A percentile compares a stretch with the other conserved stretches of the same genome.
phyloP scores from a whole-genome alignment of 1,140 invertebrate species.

The Caenorhabditis elegans region DNA sequence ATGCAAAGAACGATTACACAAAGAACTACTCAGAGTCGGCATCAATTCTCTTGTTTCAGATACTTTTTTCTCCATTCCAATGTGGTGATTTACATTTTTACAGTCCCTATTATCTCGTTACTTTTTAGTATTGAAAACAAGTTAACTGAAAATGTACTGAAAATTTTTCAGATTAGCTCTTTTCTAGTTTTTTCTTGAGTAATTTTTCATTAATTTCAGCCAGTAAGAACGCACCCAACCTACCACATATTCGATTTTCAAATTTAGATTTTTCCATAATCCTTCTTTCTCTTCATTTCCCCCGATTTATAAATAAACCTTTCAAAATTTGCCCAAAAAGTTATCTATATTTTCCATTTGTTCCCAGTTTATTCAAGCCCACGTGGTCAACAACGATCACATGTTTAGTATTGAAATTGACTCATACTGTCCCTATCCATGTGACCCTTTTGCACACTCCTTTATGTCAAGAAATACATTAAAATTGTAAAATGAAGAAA shows the following conservation, averaged over 20 bases:
- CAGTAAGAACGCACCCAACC: too few species aligned
- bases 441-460: background rate
- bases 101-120: too few species aligned
- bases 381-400: constrained; percentile 20
- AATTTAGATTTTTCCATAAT: too few species aligned
- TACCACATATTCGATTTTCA: too few species aligned
- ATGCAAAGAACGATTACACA: background rate
- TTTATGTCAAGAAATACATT: background rate
- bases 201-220: too few species aligned
- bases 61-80: background rate
- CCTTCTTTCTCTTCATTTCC: too few species aligned
- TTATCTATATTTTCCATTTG: background rate
- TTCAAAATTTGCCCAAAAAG: background rate
- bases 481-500: background rate
- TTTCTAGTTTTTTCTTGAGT: too few species aligned
- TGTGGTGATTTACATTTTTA: too few species aligned
- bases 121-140: too few species aligned
- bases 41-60: background rate
- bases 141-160: too few species aligned
- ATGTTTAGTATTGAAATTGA: background rate
- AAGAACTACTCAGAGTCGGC: constrained; percentile 10
- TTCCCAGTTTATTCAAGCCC: constrained; percentile 7
- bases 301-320: background rate
- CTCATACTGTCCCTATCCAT: constrained; percentile 13
- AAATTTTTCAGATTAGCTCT: too few species aligned